Evolutionary conservation across 92 coral and sea anemone genomes (phyloP).

Genomic region (Montipora capitata): DNA sequence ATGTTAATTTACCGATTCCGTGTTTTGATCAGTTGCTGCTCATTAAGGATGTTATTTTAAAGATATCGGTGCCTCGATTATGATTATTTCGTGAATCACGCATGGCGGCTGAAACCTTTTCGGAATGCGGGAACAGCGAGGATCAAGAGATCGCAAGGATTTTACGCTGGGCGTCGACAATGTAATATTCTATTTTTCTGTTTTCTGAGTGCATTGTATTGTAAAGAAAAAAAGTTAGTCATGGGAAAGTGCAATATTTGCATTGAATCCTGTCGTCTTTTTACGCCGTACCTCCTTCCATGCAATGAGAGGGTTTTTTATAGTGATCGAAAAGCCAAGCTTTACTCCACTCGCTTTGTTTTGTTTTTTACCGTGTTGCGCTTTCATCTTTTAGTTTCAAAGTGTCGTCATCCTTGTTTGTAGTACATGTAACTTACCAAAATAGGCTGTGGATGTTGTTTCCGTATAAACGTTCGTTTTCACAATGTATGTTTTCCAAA

Average conservation of each 20-base stretch:
- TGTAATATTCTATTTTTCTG: constrained; percentile 25
- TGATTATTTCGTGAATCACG: neutral
- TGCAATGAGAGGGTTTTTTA: neutral
- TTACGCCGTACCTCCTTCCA: neutral
- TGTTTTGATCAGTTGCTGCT: constrained; percentile 36
- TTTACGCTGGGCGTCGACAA: constrained; percentile 32
- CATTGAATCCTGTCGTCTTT: neutral
- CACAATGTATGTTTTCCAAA: neutral
- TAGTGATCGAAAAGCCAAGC: neutral
- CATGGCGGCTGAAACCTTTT: constrained; percentile 21
- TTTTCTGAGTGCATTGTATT: constrained; percentile 18
- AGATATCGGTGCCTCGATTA: neutral
- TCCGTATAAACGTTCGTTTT: neutral
- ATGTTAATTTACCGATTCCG: constrained; percentile 37
- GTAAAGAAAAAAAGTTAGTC: neutral
- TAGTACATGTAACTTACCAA: neutral
- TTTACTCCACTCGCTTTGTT: neutral
- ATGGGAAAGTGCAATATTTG: neutral
- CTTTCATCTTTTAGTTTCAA: neutral
- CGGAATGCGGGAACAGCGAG: neutral
- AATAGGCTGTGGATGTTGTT: constrained; percentile 6
- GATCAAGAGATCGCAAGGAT: constrained; percentile 51
- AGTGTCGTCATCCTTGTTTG: constrained; percentile 10
- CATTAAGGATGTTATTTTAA: constrained; percentile 7
- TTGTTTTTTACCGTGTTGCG: constrained; percentile 24